These are phyloP conservation scores for Pristionchus exspectatus DNA, from an alignment of 2,888 invertebrate genomes.

Conservation along the genomic window DNA sequence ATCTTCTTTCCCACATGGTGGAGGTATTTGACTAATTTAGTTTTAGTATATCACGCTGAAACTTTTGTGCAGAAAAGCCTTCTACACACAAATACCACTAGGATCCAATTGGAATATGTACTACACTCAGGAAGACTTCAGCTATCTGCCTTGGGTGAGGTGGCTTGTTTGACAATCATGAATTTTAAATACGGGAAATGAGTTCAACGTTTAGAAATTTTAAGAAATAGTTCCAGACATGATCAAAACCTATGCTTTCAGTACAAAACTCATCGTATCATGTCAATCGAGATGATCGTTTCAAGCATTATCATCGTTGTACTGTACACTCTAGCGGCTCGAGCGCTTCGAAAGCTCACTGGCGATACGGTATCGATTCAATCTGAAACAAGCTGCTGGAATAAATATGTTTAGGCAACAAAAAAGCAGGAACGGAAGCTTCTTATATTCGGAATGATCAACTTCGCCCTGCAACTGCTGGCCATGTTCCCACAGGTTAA, in stretches of 20 bases:
- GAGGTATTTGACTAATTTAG: background rate
- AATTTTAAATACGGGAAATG: no score
- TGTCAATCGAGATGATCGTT: background rate
- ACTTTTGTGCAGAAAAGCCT: background rate
- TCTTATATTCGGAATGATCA: background rate
- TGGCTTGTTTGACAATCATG: no score
- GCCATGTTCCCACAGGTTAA: background rate
- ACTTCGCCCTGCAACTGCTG: background rate
- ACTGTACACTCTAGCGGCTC: background rate
- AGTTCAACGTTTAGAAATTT: no score
- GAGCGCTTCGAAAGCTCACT: background rate
- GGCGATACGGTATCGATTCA: background rate
- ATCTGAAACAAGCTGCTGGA: no score
- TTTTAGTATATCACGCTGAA: background rate
- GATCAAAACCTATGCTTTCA: background rate
- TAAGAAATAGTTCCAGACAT: no score
- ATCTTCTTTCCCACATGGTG: background rate
- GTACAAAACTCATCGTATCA: background rate
- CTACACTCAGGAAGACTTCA: background rate
- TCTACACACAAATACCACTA: background rate
- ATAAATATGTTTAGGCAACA: background rate
- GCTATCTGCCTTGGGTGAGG: background rate
- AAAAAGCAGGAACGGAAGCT: no score
- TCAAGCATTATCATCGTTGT: background rate
- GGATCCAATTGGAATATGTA: background rate